Evolutionary conservation across 2,888 invertebrate species (phyloP), one percentile per base, ranked within the genome.

Genomic region (Dinocampus coccinellae): DNA sequence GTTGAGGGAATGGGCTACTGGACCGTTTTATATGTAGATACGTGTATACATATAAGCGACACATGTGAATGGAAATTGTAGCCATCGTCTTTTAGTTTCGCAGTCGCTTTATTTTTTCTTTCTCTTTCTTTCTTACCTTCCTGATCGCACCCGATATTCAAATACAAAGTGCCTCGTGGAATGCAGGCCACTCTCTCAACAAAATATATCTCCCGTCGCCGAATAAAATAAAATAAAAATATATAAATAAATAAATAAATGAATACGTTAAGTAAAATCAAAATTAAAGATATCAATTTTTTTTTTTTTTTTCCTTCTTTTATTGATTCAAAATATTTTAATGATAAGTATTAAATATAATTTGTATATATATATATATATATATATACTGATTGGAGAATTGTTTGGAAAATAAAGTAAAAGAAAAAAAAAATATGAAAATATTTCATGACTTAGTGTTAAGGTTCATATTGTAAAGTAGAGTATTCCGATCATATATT

Each of bases 391-490:
- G 39, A 39, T 39, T 39, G n/a, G 16, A 47, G 16, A 16, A 47
- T 16, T 7, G 47, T 47, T 47, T 47, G 47, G 57, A 58, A 20
- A 34, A 29, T 53, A 60, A 66, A 16, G 33, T 13, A 55, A 58
- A 67, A 36, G 57, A 73, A 72, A 72, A 64, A 69, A 29, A 64
- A 42, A 16, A n/a, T 16, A 47, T 16, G 16, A 16, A 47, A 47
- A 47, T 16, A 47, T n/a, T 16, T 72, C 42, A 64, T 39, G 83
- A 84, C 82, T 84, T 84, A 84, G 81, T 84, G 84, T 84, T 84
- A 84, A n/a, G 78, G 78, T 73, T 75, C 60, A 75, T 73, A 84
- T 84, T 84, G 84, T 84, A 74, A 69, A 36, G 26, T 58, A n/a
- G 42, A 76, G 76, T 80, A 67, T 76, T 71, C 69, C 76, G 75